Evolutionary conservation across 2,888 invertebrate species (phyloP), one percentile per base, ranked within the genome.

Genomic region (Zygothrica quintamaculata): DNA sequence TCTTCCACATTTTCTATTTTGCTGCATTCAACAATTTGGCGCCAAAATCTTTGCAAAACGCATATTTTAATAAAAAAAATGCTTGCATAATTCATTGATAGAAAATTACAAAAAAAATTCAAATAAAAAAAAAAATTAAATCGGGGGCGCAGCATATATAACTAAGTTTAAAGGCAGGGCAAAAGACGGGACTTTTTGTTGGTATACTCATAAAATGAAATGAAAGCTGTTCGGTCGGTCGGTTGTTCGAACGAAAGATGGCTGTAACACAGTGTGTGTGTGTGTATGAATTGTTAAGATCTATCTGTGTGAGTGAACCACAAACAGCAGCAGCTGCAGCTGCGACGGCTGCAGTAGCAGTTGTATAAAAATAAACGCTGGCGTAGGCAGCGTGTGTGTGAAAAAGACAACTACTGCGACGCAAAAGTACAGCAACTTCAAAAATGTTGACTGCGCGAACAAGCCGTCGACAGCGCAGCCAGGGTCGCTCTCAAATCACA

Each of bases 351-450:
- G 87, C 87, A 62, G 84, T 66, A 50, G 84, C 80, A 55, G 71
- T 75, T 60, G 87, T 84, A 81, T 87, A 77, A 87, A 79, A 79
- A 79, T 79, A 79, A 78, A 78, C 78, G 78, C 76, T 76, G 69
- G 87, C 87, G 88, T 51, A 65, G 76, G 81, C 81, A 72, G 80
- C 79, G 46, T 64, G 61, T 53, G 88, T 77, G 87, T 33, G 68
- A 88, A 57, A 62, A 77, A 88, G 87, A 84, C 84, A 82, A 82
- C 88, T 80, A 87, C 84, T 75, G 84, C 88, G 84, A 76, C 84
- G 66, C 76, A 77, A 72, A 86, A 88, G 87, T 86, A 86, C 87
- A 88, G 88, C 79, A 77, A 88, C 74, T 84, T 77, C 88, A 75
- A 78, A 76, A 87, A 86, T 77, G 76, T 76, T 65, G 79, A 76